A percentile compares a stretch with the other conserved stretches of the same genome.
phyloP scores from a whole-genome alignment of 2,888 invertebrate genomes.

The Tipula vernalis region DNA sequence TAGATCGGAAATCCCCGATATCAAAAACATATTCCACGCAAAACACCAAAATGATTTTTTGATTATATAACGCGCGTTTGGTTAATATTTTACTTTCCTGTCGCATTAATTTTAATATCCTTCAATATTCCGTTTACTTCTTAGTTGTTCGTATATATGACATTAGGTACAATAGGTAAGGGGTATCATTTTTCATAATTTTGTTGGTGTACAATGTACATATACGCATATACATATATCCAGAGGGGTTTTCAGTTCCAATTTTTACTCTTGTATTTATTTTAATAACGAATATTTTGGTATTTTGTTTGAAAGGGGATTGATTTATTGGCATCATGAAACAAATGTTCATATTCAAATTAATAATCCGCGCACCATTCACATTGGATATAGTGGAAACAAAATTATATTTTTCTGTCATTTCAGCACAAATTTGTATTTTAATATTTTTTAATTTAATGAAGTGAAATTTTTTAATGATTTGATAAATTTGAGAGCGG shows the following conservation, averaged over 20 bases:
- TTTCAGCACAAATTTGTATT: background rate
- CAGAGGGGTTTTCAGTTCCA: background rate
- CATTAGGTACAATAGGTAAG: background rate
- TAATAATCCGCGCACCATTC: background rate
- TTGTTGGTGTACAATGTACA: background rate
- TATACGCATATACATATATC: background rate
- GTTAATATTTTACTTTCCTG: background rate
- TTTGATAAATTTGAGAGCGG: background rate
- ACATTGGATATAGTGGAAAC: background rate
- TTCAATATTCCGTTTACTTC: background rate
- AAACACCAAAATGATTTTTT: background rate
- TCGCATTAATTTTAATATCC: background rate
- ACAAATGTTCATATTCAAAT: conserved; percentile 7
- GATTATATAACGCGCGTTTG: background rate
- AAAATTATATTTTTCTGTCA: background rate
- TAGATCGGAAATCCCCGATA: background rate
- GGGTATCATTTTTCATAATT: background rate
- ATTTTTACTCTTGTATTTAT: background rate
- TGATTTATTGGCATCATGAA: conserved; percentile 8
- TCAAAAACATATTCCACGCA: background rate
- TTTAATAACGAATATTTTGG: background rate
- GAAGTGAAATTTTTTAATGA: background rate
- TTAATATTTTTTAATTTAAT: background rate
- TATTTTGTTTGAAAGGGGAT: background rate
- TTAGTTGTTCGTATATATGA: background rate